These are phyloP conservation scores for Rhodophaea formosa DNA, from an alignment of 2,888 invertebrate genomes.

Conservation along the genomic window DNA sequence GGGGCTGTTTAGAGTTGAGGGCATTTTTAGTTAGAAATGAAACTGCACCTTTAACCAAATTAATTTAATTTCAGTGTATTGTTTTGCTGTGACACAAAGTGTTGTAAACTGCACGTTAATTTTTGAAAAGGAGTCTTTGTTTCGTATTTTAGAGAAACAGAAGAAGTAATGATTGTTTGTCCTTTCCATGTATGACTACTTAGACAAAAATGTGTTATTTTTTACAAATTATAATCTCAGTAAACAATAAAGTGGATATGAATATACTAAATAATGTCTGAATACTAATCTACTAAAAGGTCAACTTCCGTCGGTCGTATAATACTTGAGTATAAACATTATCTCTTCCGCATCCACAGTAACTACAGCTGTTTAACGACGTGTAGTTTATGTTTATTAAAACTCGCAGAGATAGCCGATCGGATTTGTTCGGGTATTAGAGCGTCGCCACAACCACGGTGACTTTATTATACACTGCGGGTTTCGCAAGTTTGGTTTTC, in stretches of 20 bases:
- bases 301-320: not conserved
- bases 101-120: no score
- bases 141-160: no score
- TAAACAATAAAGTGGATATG: no score
- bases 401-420: constrained; percentile 16
- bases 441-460: not conserved
- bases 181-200: no score
- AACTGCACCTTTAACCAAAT: not conserved
- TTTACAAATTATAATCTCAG: no score
- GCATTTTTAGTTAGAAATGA: not conserved
- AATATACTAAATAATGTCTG: not conserved
- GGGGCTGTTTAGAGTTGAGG: constrained; percentile 4
- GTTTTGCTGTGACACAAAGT: not conserved
- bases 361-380: constrained; percentile 3
- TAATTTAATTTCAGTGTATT: not conserved
- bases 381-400: constrained; percentile 24
- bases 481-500: no score
- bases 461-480: not conserved
- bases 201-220: no score
- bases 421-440: constrained; percentile 6
- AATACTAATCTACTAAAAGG: not conserved
- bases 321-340: not conserved
- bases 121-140: no score
- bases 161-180: no score
- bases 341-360: not conserved